Evolutionary conservation across 2,888 invertebrate genomes (phyloP).

Genomic region (Lepidocyrtoides sp.): DNA sequence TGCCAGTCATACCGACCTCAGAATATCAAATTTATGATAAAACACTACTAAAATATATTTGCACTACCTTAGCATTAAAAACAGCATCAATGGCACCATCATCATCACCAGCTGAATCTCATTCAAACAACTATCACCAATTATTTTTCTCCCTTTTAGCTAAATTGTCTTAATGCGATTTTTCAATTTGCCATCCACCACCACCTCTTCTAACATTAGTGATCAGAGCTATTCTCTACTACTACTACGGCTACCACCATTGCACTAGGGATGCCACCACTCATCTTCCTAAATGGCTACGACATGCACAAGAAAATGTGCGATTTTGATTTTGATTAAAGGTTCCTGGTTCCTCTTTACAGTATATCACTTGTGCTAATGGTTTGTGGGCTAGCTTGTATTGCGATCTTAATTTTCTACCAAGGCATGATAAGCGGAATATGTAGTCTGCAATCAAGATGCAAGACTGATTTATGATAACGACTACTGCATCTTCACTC

Average conservation of each 20-base stretch:
- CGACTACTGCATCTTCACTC: neutral
- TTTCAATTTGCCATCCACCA: conserved; percentile 16
- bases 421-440: neutral
- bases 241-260: too few species aligned
- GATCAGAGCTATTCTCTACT: too few species aligned
- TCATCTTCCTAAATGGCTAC: neutral
- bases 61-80: neutral
- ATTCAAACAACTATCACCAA: neutral
- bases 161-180: conserved; percentile 28
- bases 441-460: neutral
- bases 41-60: neutral
- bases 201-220: too few species aligned
- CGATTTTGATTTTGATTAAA: neutral
- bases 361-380: conserved; percentile 20
- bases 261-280: too few species aligned
- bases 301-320: neutral
- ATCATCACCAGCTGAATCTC: too few species aligned
- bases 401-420: too few species aligned
- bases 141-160: conserved; percentile 30
- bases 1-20: neutral
- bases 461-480: conserved; percentile 25
- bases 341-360: neutral
- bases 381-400: neutral
- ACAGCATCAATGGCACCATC: neutral
- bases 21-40: neutral